A percentile compares a stretch with the other conserved stretches of the same genome.
Conservation (phyloP, 2,888 invertebrate genomes). For the Stenchaetothrips biformis region DNA sequence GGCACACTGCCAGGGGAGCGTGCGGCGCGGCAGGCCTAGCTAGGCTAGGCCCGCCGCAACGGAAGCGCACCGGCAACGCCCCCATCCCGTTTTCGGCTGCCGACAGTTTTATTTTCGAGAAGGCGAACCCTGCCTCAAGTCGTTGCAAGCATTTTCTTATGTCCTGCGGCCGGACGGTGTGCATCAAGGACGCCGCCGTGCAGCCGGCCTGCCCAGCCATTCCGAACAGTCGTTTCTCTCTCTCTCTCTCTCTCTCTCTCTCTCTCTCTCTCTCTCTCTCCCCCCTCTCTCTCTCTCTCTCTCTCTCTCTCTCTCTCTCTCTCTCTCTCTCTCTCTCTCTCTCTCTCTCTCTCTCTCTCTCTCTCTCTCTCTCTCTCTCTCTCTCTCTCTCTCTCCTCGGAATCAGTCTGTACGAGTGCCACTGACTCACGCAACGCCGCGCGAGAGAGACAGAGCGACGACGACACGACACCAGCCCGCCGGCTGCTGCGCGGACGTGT, state of each 20-base stretch:
- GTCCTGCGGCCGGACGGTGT: background rate
- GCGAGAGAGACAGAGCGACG: background rate
- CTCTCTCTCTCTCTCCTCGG: background rate
- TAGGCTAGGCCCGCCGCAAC: too few species aligned
- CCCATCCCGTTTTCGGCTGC: too few species aligned
- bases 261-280: constrained; percentile 1
- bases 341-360: constrained; percentile 17
- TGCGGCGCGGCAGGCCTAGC: too few species aligned
- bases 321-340: constrained; percentile 1
- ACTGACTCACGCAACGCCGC: too few species aligned
- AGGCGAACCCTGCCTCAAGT: too few species aligned
- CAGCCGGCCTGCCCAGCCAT: background rate
- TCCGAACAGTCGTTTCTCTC: background rate
- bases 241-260: constrained; percentile 4
- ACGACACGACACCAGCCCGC: too few species aligned
- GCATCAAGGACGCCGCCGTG: background rate
- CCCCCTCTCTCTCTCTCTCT: constrained; percentile 17
- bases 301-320: constrained; percentile 7
- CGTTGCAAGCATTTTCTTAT: too few species aligned
- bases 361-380: constrained; percentile 13
- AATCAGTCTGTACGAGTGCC: background rate
- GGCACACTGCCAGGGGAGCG: too few species aligned
- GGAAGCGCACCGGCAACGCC: too few species aligned
- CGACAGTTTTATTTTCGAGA: too few species aligned
- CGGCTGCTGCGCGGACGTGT: background rate